Conservation (phyloP, 2,797 vertebrate species). For the Scarus forsteni region DNA sequence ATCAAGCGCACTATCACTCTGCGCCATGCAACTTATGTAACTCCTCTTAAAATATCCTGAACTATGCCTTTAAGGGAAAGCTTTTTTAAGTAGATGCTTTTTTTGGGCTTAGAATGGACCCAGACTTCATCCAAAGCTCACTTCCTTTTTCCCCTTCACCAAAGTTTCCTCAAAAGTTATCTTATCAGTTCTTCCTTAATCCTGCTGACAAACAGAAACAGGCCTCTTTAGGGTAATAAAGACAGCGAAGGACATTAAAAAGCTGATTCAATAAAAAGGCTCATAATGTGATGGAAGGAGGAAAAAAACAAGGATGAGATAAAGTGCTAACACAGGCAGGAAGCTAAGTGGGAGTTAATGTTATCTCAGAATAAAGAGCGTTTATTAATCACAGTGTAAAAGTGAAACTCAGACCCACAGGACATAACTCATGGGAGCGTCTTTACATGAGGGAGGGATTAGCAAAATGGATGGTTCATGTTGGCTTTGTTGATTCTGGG, state of each 20-base stretch:
- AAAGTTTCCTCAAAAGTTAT: not conserved
- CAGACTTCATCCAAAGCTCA: not conserved
- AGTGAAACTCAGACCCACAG: not conserved
- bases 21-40: no score
- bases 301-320: not conserved
- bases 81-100: not conserved
- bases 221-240: not conserved
- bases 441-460: not conserved
- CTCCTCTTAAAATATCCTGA: no score
- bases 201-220: slow-evolving; percentile 5
- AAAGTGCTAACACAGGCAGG: not conserved
- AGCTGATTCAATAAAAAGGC: not conserved
- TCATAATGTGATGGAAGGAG: slow-evolving; percentile 7
- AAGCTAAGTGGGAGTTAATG: not conserved
- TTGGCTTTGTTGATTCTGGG: not conserved
- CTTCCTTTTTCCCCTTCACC: not conserved
- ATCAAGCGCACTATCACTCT: no score
- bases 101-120: not conserved
- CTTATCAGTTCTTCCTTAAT: not conserved
- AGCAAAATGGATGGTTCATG: not conserved
- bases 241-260: not conserved
- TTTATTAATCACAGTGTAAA: slow-evolving; percentile 2
- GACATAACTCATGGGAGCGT: not conserved
- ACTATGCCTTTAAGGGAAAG: no score
- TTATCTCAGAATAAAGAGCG: not conserved